Evolutionary conservation across 2,797 vertebrate genomes (phyloP).

Genomic region (Arnoldichthys spilopterus): DNA sequence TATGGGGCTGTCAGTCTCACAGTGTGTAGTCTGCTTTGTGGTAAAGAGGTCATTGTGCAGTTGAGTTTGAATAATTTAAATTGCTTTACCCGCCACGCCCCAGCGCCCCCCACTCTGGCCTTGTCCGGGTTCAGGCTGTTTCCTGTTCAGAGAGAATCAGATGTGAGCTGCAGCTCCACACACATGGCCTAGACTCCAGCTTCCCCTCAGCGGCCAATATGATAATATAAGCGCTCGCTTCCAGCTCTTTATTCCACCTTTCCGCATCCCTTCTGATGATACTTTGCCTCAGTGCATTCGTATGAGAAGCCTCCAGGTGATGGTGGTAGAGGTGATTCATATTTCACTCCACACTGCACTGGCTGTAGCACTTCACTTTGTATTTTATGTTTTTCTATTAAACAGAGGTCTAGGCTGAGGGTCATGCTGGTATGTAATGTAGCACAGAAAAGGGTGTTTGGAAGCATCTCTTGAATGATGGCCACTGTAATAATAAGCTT

Average conservation of each 20-base stretch:
- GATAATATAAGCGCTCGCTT: constrained; percentile 6
- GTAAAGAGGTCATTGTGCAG: background rate
- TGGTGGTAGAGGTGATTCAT: constrained; percentile 4
- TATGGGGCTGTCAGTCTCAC: background rate
- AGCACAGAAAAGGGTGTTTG: constrained; percentile 26
- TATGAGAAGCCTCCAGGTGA: background rate
- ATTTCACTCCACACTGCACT: constrained; percentile 12
- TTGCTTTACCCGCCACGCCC: constrained; percentile 8
- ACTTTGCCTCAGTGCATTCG: constrained; percentile 17
- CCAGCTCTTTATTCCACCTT: constrained; percentile 7
- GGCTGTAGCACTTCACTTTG: background rate
- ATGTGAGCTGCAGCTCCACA: background rate
- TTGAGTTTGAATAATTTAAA: constrained; percentile 13
- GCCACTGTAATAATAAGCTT: constrained; percentile 39
- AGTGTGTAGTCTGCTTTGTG: background rate
- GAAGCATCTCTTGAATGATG: constrained; percentile 24
- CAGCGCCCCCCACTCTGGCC: background rate
- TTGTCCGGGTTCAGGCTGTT: background rate
- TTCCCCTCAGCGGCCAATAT: background rate
- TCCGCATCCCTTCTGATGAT: constrained; percentile 22
- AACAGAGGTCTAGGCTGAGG: constrained; percentile 13
- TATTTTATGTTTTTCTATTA: constrained; percentile 45
- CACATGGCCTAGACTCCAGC: background rate
- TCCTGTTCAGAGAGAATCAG: constrained; percentile 20
- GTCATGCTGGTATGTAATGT: constrained; percentile 33